Conservation (phyloP, 2,797 vertebrate species). For the Odontamblyopus rebecca region DNA sequence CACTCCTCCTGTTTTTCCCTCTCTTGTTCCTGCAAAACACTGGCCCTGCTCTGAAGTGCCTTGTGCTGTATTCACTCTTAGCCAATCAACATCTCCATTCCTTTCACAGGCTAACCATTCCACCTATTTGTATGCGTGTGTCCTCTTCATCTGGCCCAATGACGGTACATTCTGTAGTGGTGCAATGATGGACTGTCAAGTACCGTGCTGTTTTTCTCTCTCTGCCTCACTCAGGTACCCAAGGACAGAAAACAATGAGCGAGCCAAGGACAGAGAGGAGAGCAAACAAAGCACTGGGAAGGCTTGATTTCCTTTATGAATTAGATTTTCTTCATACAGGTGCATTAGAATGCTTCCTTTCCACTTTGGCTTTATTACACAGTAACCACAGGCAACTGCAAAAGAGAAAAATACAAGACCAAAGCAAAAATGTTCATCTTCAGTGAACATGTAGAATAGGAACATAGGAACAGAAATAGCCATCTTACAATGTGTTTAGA, state of each 20-base stretch:
- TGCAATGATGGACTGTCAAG: conserved; percentile 54
- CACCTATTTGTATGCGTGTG: conserved; percentile 13
- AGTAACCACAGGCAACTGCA: conserved; percentile 12
- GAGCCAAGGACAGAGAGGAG: conserved; percentile 34
- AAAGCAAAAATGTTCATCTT: background rate
- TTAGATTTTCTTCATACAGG: conserved; percentile 25
- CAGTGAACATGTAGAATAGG: conserved; percentile 5
- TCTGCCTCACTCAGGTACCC: conserved; percentile 42
- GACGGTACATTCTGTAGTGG: conserved; percentile 51
- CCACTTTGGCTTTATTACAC: conserved; percentile 12
- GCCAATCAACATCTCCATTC: conserved; percentile 42
- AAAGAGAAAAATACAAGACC: background rate
- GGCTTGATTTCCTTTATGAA: conserved; percentile 30
- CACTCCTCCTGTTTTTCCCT: conserved; percentile 9
- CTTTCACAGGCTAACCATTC: conserved; percentile 30
- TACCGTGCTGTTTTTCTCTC: conserved; percentile 36
- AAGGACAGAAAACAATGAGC: conserved; percentile 57
- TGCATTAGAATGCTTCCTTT: conserved; percentile 5
- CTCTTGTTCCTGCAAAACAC: conserved; percentile 9
- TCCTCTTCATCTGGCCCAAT: conserved; percentile 41
- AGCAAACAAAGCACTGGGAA: conserved; percentile 7
- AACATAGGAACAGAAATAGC: background rate
- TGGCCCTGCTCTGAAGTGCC: conserved; percentile 25
- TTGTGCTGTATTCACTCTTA: conserved; percentile 22
- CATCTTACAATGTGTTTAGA: conserved; percentile 1